Base-by-base conservation (phyloP, 2,888 invertebrate species). In the Bembecia ichneumoniformis region DNA sequence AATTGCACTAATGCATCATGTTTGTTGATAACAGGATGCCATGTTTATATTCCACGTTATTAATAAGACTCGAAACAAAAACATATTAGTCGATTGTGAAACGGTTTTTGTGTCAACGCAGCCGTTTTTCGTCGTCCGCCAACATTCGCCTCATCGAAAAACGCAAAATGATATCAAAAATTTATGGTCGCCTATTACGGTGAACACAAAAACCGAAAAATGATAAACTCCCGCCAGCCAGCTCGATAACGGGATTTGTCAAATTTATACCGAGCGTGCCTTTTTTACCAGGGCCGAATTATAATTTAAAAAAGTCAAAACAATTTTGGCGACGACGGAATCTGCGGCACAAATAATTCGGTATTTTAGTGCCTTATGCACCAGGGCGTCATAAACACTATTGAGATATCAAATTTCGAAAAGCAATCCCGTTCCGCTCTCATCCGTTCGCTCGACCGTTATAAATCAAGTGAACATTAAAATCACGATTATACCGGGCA, bases 401-500 rank as follows among this genome's bases (percentile, higher is more conserved):
- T 82, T 67, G 76, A 82, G 83, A 82, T 84, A 86, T 87, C 86
- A 84, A 83, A 78, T 86, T 84, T 83, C 86, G 74, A 69, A 75
- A 80, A 74, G 73, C 81, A 79, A 81, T 81, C 74, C 74, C 69
- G 74, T 62, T 62, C 60, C 69, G 51, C 62, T 63, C 66, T 61
- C 68, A 68, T 69, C 71, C 72, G 68, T 62, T 64, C 66, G 62
- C 55, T 63, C 64, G 70, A 68, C 68, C 71, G 77, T 58, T 67
- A 72, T 87, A 87, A 86, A 87, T 87, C 84, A 78, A 69, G 62
- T 51, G 61, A 53, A 77, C 82, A 83, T 87, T 87, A 86, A 86
- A 87, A 86, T 82, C 81, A 74, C 81, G 86, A 86, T 87, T 84
- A 83, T 82, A 76, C 75, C 63, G 69, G 75, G 77, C 80, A 79